Evolutionary conservation across 1,140 invertebrate genomes (phyloP), one percentile per base, ranked within the genome.

Genomic region (Amyelois transitella): DNA sequence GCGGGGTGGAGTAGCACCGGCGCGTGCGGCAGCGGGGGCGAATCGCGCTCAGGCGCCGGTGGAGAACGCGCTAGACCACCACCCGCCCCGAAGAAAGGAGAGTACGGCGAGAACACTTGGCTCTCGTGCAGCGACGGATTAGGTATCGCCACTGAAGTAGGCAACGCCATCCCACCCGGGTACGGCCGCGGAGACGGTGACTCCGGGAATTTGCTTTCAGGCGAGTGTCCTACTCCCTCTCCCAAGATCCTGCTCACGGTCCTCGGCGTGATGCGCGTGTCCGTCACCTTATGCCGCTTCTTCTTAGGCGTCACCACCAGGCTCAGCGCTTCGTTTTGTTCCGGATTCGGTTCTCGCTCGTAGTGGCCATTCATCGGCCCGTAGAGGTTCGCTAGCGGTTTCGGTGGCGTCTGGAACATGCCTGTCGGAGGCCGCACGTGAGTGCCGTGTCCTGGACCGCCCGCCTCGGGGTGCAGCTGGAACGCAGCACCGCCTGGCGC

Each of bases 241-340:
- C 94, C 94, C 55, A 97, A 83, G 56, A 97, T 94, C 59, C 96
- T 91, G 75, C 94, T 96, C 7, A 97, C 95, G 28, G 96, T 96
- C 55, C 96, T 91, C 3, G 97, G 97, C 7, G 97, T 98, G 55
- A 99, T 96, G 58, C 97, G 91, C 38, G 97, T 98, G 81, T 99
- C 97, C 12, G 97, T 99, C 54, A 99, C 95, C 93, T 99, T 99
- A 80, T 98, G 97, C 17, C 97, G 91, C 89, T 98, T 98, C 90
- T 97, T 97, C 88, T 98, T 98, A 0, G 96, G 96, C 19, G 95
- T 94, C 58, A 98, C 96, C 19, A 98, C 96, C 61, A 98, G 91
- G 69, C 96, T 96, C 8, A 98, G 91, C 0, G 97, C 95, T 85
- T 98, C 97, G 75, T 97, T 97, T 84, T 98, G 97, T 83, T 98